Base-by-base conservation (phyloP, 2,113 vertebrate species). In the Urocynchramus pylzowi region DNA sequence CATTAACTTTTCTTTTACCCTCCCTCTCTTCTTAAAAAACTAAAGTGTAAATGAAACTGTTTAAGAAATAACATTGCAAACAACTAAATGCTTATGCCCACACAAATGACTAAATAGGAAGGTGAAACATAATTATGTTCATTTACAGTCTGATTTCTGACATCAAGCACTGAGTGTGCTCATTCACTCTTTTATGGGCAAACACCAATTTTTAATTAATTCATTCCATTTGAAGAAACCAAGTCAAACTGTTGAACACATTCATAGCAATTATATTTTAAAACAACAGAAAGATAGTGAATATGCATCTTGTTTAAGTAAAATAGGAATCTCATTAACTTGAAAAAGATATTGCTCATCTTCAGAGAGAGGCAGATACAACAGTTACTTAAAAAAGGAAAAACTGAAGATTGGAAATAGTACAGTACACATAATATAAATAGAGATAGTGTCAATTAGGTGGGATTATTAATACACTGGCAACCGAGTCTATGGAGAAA, bases 1-100 rank as follows among this genome's bases (percentile, higher is more conserved):
- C 91, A 95, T 97, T 97, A 97, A 93, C 79, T 91, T 89, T 88
- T 57, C 53, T 96, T 86, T 91, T 94, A 90, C 78, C 56, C 41
- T 84, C 71, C 76, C 69, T 87, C 73, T 90, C 76, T 53, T 65
- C 81, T 93, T 93, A 63, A 91, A 95, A 96, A 96, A 86, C 1
- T 11, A 35, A 95, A 91, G 71, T 79, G 82, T 70, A 95, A 94
- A 95, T 95, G 69, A 94, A 94, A 91, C 67, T 91, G 75, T 59
- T 92, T 82, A 84, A 92, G 82, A 89, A 33, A 87, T 41, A 39
- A 37, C 37, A 81, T 27, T 84, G 80, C 24, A 67, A 75, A 68
- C 33, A 93, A 89, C 75, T 45, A 75, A 94, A 95, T 75, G 71
- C 47, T 85, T 94, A 87, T 87, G 59, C 84, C 86, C 89, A 87